Base-by-base conservation (phyloP, 2,888 invertebrate species). In the Drosophila aldrichi region DNA sequence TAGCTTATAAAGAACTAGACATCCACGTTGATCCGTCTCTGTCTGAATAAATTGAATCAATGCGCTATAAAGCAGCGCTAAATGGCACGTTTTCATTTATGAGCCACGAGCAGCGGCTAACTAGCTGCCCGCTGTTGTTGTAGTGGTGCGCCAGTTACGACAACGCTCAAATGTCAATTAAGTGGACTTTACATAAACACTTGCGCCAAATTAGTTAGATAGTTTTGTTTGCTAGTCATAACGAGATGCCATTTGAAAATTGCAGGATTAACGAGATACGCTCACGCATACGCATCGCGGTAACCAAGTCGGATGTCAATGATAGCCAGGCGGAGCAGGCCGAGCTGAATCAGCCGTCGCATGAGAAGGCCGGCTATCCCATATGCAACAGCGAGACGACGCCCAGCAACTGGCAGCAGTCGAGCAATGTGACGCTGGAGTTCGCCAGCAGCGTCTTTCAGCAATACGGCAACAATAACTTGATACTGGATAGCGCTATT, bases 361-460 rank as follows among this genome's bases (percentile, higher is more conserved):
- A 92, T 67, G 92, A 92, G 73, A 92, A 90, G 88, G 92, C 93
- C 18, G 93, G 92, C 18, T 92, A 92, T 82, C 92, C 92, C 22
- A 86, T 91, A 12, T 92, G 92, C 66, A 92, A 89, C 72, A 89
- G 89, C 6, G 91, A 91, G 52, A 91, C 91, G 10, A 91, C 88
- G 61, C 88, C 82, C 14, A 78, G 85, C 0, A 84, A 91, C 3
- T 92, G 92, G 92, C 79, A 91, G 60, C 88, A 89, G 36, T 91
- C 91, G 61, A 89, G 80, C 62, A 92, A 92, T 69, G 84, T 92
- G 3, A 92, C 93, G 3, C 87, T 93, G 10, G 83, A 90, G 38
- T 92, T 92, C 55, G 89, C 92, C n/a, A 86, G 88, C 64, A 92
- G 90, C 32, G 80, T 92, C 3, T 93, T 92, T 51, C 90, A 90